phyloP scores from a whole-genome alignment of 2,797 vertebrate species.

The Myotis findleyi region DNA sequence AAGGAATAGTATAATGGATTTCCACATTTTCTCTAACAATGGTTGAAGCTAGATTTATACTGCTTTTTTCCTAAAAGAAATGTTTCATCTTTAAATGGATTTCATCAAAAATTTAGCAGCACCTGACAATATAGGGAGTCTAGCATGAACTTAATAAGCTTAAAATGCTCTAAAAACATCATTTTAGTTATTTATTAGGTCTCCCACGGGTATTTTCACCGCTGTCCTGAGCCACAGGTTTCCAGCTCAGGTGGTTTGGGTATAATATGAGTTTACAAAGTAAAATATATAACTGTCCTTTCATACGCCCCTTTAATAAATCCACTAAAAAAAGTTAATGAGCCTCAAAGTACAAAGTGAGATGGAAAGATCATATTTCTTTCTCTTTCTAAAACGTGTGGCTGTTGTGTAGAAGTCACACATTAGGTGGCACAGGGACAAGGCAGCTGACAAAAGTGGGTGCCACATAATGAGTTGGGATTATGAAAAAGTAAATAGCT shows the following conservation, averaged over 20 bases:
- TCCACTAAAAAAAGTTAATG: not conserved
- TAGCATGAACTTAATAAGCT: not conserved
- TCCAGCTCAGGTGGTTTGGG: not conserved
- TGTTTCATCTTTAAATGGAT: conserved; percentile 44
- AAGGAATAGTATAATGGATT: not conserved
- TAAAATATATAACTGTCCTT: not conserved
- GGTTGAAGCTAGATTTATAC: conserved; percentile 47
- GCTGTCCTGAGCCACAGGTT: not conserved
- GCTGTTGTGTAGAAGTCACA: not conserved
- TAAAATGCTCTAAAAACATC: not conserved
- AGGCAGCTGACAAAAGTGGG: not conserved
- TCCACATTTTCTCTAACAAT: not conserved
- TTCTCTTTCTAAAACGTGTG: not conserved
- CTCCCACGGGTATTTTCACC: not conserved
- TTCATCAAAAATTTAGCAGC: conserved; percentile 33
- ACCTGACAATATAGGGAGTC: not conserved
- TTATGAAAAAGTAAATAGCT: not conserved
- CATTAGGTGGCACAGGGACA: not conserved
- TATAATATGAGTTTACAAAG: not conserved
- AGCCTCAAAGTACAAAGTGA: not conserved
- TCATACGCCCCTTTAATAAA: not conserved
- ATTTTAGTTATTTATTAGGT: conserved; percentile 9
- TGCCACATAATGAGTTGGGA: not conserved
- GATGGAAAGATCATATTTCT: not conserved
- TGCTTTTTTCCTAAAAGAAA: conserved; percentile 52